Evolutionary conservation across 2,113 vertebrate species (phyloP), one percentile per base, ranked within the genome.

Genomic region (Neogobius melanostomus): DNA sequence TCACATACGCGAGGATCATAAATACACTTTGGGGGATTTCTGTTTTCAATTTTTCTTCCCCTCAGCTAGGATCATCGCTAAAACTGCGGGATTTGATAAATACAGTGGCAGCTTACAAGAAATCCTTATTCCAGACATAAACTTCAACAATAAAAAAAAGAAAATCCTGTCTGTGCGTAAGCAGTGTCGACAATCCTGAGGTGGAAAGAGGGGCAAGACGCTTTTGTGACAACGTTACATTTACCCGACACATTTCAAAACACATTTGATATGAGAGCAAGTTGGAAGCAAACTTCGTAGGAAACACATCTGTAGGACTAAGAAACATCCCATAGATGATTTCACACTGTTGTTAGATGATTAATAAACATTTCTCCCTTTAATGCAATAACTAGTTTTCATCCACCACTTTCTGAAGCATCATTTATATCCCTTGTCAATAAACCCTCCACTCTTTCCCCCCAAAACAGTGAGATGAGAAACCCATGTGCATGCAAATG

Each of bases 41-140:
- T 14, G 44, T 61, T 69, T 76, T 75, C 11, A 63, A 61, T 79
- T 76, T 54, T 14, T 64, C n/a, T 46, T 73, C 47, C 53, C 69
- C 60, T 51, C 46, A 36, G 16, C 17, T 17, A 68, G 78, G 84
- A 64, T n/a, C 10, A 36, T 75, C 71, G 69, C 52, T 70, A 79
- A 64, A 74, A 64, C 70, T 63, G 64, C 21, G n/a, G 47, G 77
- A 53, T 12, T 74, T 56, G 66, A 45, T 54, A 66, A 75, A 77
- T 50, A 56, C 12, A 5, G 12, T 59, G 36, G 62, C 61, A 73
- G 66, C 69, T 79, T 61, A 68, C 68, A 64, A 62, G 44, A 77
- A 83, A 77, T 69, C 64, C 68, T 28, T 6, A 56, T 52, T 76
- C 54, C 64, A 57, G 14, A 68, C 63, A 71, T 67, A 16, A 71